Evolutionary conservation across 2,888 invertebrate species (phyloP).

Genomic region (Crocallis elinguaria): DNA sequence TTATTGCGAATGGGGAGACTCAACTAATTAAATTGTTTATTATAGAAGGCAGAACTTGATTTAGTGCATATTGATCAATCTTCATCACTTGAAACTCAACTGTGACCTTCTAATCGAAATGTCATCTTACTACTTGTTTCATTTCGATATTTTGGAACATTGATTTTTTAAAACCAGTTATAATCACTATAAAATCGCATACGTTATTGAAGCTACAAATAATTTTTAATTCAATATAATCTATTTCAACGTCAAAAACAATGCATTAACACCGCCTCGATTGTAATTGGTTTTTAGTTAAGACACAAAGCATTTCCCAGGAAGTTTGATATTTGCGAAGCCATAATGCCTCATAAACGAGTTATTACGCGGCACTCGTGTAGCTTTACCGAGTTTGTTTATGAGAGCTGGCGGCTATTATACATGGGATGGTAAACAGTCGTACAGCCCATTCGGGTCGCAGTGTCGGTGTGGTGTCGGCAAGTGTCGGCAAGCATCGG

Average conservation of each 20-base stretch:
- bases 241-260: slow-evolving; percentile 22
- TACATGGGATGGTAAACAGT: slow-evolving; percentile 64
- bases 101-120: slow-evolving; percentile 60
- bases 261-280: slow-evolving; percentile 19
- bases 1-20: slow-evolving; percentile 3
- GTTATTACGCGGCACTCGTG: slow-evolving; percentile 37
- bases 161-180: no score
- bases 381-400: slow-evolving; percentile 43
- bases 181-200: no score
- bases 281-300: slow-evolving; percentile 33
- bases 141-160: no score
- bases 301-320: slow-evolving; percentile 34
- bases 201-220: no score
- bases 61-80: slow-evolving; percentile 31
- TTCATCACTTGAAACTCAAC: slow-evolving; percentile 36
- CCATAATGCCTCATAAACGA: slow-evolving; percentile 37
- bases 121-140: slow-evolving; percentile 33
- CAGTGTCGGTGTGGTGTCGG: slow-evolving; percentile 60
- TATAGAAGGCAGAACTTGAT: background rate
- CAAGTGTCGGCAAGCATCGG: slow-evolving; percentile 46
- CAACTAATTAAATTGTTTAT: background rate
- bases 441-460: slow-evolving; percentile 56
- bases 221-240: slow-evolving; percentile 4
- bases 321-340: slow-evolving; percentile 38
- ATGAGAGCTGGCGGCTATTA: slow-evolving; percentile 52